Base-by-base conservation (phyloP, 2,113 vertebrate genomes). In the Ageneiosus marmoratus region DNA sequence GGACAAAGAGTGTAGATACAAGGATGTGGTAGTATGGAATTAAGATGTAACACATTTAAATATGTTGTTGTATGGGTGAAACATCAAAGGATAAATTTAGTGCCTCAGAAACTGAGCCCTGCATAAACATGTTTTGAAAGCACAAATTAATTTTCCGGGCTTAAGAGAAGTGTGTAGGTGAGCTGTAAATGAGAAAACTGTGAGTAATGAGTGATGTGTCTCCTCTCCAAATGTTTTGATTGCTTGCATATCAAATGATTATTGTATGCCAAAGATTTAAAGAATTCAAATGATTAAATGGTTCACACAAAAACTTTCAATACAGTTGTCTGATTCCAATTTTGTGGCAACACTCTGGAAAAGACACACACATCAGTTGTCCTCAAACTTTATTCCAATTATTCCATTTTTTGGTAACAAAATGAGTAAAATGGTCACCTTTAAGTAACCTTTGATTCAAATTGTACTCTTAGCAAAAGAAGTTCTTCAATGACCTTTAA, bases 141-240 rank as follows among this genome's bases (percentile, higher is more conserved):
- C 41, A 51, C 22, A 76, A 72, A 78, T 48, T 80, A 72, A 32
- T 55, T 77, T 41, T 73, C 34, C 29, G 37, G 73, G n/a, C 78
- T 73, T 77, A 74, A 56, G 55, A 20, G 58, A 56, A 75, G 16
- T 53, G 73, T 50, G 46, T 75, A 51, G 46, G 24, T 55, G 73
- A 44, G 10, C 34, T 44, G 20, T 44, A 44, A 69, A 27, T 46
- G 4, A 48, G 41, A 46, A 46, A 46, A 22, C 37, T n/a, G 41
- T 10, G n/a, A 13, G 37, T n/a, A 44, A 37, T 70, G 22, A 70
- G 22, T 70, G 37, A 70, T 70, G 11, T 69, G 37, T 70, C 22
- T 44, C 37, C 67, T n/a, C n/a, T n/a, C n/a, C n/a, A 70, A 70
- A 70, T 70, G 11, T 70, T 70, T 44, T n/a, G 67, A 70, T n/a